These are phyloP conservation scores for Agapornis roseicollis DNA, from an alignment of 2,113 vertebrate species.

Conservation along the genomic window DNA sequence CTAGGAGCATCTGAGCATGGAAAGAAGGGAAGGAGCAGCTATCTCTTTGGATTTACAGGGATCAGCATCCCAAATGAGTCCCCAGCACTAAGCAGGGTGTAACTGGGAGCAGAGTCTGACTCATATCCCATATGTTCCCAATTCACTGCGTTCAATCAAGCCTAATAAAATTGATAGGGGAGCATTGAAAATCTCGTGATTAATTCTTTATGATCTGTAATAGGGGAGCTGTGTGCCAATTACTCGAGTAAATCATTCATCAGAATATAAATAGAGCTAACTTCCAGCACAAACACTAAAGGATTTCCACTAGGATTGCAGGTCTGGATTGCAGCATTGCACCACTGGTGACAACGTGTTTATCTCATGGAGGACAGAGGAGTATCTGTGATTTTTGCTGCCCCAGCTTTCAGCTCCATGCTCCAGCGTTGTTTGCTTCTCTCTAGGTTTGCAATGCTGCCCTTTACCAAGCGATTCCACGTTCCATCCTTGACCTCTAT, in stretches of 20 bases:
- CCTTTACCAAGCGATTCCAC: neutral
- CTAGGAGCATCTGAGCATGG: neutral
- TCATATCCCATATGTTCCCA: slow-evolving; percentile 49
- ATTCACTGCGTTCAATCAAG: slow-evolving; percentile 51
- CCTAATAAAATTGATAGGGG: slow-evolving; percentile 67
- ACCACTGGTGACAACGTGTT: neutral
- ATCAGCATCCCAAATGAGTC: slow-evolving; percentile 9
- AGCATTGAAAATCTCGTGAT: slow-evolving; percentile 64
- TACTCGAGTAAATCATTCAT: slow-evolving; percentile 70
- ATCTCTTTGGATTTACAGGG: slow-evolving; percentile 1
- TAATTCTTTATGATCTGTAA: slow-evolving; percentile 71
- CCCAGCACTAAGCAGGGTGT: slow-evolving; percentile 7
- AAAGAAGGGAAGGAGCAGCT: slow-evolving; percentile 2
- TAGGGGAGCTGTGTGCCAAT: slow-evolving; percentile 62
- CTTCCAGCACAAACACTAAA: slow-evolving; percentile 62
- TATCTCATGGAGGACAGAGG: slow-evolving; percentile 7
- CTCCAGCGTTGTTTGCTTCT: neutral
- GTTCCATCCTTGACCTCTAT: neutral
- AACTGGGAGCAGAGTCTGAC: slow-evolving; percentile 36
- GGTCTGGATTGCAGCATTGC: slow-evolving; percentile 42
- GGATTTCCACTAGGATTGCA: slow-evolving; percentile 44
- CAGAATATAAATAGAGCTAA: slow-evolving; percentile 69
- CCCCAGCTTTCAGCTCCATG: neutral
- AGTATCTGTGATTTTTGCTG: neutral
- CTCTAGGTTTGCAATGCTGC: neutral